Evolutionary conservation across 2,113 vertebrate species (phyloP), one percentile per base, ranked within the genome.

Genomic region (Polypterus bichir): DNA sequence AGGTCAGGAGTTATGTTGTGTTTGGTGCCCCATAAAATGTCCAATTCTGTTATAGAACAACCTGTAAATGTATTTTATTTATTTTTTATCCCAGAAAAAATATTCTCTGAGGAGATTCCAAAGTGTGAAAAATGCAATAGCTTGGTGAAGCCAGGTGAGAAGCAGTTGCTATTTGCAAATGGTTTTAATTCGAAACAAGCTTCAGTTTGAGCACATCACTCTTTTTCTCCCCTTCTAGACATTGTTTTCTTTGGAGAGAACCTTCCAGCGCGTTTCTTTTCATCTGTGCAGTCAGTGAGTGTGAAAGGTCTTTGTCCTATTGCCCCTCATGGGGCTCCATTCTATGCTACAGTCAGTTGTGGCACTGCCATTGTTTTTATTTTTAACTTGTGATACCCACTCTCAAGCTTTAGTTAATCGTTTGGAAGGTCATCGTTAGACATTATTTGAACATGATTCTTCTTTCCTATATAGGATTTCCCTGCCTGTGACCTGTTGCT

Each of bases 161-260:
- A 3, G 11, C 56, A 27, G 27, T 53, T 53, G n/a, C 7, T 7
- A n/a, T 7, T 27, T 27, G 27, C 27, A 27, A 27, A 27, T 27
- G 27, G 27, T 27, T 27, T 27, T 27, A 27, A 27, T 53, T 53
- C 27, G 27, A 27, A 27, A 27, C 27, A 27, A 27, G 27, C 27
- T 27, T 59, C 49, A 54, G 47, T 58, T 44, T 63, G 54, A 55
- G 27, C 27, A 27, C 27, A 5, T 59, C 6, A 51, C 27, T 6
- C 56, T 27, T 57, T 52, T 47, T 65, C 59, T 62, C 47, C 7
- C 64, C 54, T 8, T 59, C 10, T 69, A 95, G 93, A 97, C 65
- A 93, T 97, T 1, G 86, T 97, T 5, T 95, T 97, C 75, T 95
- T 97, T 55, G 92, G 93, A 0, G 92, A 97, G 79, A 92, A 73